Base-by-base conservation (phyloP, 2,113 vertebrate species). In the Boulengeromyrus knoepffleri region DNA sequence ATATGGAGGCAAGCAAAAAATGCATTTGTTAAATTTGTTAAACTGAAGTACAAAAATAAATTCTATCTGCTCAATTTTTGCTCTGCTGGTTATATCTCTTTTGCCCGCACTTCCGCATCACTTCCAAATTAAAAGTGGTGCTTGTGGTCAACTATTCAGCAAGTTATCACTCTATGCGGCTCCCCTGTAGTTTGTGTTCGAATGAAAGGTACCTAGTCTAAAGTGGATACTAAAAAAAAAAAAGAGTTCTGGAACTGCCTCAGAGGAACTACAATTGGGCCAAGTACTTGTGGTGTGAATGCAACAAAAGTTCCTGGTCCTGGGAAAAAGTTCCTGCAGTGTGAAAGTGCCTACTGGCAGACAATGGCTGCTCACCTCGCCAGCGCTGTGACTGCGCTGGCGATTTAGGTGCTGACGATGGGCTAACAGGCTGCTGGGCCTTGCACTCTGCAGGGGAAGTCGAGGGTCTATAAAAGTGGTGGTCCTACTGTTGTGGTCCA, bases 391-490 rank as follows among this genome's bases (percentile, higher is more conserved):
- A 94, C 99, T 99, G 93, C 99, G 97, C 27, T 99, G 99, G 3
- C 99, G 96, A 0, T 97, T 98, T 91, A 99, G 92, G 92, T 99
- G 99, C 91, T 99, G 99, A 88, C 98, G 97, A 39, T 99, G 98
- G 9, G 97, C 98, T 93, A 99, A 91, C 0, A 97, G 97, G 0
- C 97, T 97, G 0, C 97, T 97, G 93, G 98, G 99, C 86, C 98
- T 94, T 9, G 97, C 97, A 88, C 97, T 99, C 96, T 99, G 98
- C 86, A 99, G 92, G 3, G 99, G 99, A 47, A 99, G 97, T 91
- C 99, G 97, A 0, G 99, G 99, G 91, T 99, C 99, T 2, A 99
- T 99, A 96, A 99, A 99, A 0, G 99, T 99, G 42, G 99, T 99
- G 39, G 98, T 98, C 50, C 98, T 97, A 91, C 98, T 98, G 93